Evolutionary conservation across 2,113 vertebrate species (phyloP).

Genomic region (Ctenomys sociabilis): DNA sequence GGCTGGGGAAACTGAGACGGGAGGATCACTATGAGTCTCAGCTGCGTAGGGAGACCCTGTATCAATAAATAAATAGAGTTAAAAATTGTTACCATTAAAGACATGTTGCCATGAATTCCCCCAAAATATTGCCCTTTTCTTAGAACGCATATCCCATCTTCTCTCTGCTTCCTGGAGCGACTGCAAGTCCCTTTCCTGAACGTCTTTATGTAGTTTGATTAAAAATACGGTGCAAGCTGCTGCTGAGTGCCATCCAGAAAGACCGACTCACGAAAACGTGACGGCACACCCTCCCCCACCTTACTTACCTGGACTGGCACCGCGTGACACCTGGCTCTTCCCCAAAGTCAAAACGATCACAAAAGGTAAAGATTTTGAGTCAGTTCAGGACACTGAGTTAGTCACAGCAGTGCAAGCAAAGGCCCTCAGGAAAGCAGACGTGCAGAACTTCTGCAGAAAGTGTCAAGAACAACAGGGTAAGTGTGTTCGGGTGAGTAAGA

Average conservation of each 20-base stretch:
- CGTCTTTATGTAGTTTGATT: not conserved
- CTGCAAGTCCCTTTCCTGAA: not conserved
- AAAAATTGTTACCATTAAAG: not conserved
- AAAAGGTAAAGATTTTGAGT: not conserved
- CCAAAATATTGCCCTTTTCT: not conserved
- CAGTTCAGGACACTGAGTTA: not conserved
- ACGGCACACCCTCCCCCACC: not conserved
- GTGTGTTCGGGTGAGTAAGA: not conserved
- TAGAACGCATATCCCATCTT: not conserved
- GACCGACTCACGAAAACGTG: not conserved
- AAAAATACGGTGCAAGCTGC: not conserved
- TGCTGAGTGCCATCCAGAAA: not conserved
- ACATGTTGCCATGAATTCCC: not conserved
- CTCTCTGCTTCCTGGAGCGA: not conserved
- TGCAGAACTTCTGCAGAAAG: not conserved
- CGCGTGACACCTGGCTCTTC: not conserved
- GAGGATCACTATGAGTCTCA: too few relatives aligned
- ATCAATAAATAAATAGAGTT: too few relatives aligned
- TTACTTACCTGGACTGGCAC: not conserved
- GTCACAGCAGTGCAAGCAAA: not conserved
- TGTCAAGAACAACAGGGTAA: not conserved
- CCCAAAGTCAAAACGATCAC: not conserved
- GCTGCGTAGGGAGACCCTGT: too few relatives aligned
- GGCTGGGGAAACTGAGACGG: too few relatives aligned
- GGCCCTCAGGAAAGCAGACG: not conserved